These are phyloP conservation scores for Osmerus eperlanus DNA, from an alignment of 2,113 vertebrate genomes.

Conservation along the genomic window DNA sequence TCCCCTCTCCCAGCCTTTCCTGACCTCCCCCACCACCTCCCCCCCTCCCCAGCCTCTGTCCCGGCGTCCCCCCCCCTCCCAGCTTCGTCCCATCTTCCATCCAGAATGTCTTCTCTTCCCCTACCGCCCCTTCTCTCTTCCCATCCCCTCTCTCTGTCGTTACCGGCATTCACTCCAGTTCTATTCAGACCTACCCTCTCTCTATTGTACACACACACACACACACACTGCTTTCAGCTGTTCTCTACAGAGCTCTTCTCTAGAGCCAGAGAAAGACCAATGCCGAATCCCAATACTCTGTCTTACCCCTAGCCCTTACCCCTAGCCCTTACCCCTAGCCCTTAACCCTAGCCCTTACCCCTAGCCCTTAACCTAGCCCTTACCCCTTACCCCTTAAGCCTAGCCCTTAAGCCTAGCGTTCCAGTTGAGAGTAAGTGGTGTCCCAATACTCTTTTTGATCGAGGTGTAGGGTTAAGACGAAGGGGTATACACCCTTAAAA, in stretches of 20 bases:
- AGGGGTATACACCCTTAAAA: too few relatives aligned
- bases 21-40: too few relatives aligned
- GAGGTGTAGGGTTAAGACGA: too few relatives aligned
- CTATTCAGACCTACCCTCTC: constrained; percentile 16
- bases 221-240: constrained; percentile 8
- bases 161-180: constrained; percentile 29
- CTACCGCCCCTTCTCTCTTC: neutral
- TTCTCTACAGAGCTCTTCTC: constrained; percentile 8
- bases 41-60: neutral
- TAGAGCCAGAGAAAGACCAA: neutral
- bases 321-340: too few relatives aligned
- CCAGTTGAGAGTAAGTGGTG: too few relatives aligned
- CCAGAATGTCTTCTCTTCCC: neutral
- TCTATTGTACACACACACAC: neutral
- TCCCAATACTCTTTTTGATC: too few relatives aligned
- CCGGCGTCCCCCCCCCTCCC: neutral
- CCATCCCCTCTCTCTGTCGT: constrained; percentile 16
- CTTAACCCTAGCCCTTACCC: too few relatives aligned
- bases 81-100: neutral
- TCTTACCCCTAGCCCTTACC: too few relatives aligned
- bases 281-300: too few relatives aligned
- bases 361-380: too few relatives aligned
- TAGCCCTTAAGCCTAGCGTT: too few relatives aligned
- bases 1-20: neutral
- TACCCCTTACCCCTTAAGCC: too few relatives aligned